Percentiles rank a stretch among this genome's conserved stretches.
These are phyloP conservation scores for Ryuthela nishihirai DNA, from an alignment of 2,888 invertebrate species.

Conservation along the genomic window DNA sequence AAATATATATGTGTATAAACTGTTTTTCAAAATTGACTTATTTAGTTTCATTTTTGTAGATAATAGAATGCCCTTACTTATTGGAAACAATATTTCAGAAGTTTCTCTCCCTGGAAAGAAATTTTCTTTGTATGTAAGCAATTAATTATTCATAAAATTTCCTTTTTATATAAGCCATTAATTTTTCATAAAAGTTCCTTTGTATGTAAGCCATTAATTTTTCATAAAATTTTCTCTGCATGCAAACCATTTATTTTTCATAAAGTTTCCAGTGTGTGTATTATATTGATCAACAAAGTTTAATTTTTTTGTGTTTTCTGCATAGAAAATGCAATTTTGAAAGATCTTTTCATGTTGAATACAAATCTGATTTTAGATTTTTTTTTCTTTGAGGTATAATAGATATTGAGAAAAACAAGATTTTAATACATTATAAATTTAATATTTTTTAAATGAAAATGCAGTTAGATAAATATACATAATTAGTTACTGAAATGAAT, in stretches of 20 bases:
- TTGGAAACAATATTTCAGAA: constrained; percentile 54
- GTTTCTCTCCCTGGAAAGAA: constrained; percentile 50
- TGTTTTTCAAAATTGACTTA: background rate
- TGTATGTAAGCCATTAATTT: background rate
- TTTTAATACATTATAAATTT: too few relatives aligned
- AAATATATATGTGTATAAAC: background rate
- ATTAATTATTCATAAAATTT: background rate
- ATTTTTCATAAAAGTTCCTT: background rate
- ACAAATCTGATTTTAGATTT: too few relatives aligned
- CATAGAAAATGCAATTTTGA: too few relatives aligned
- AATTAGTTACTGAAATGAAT: too few relatives aligned
- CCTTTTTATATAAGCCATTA: background rate
- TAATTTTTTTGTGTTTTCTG: too few relatives aligned
- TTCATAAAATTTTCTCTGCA: background rate
- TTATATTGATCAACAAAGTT: too few relatives aligned
- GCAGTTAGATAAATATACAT: too few relatives aligned
- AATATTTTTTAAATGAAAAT: too few relatives aligned
- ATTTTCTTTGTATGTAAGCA: constrained; percentile 43
- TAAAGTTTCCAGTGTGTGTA: background rate
- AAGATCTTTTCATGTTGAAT: too few relatives aligned
- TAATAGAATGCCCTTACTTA: constrained; percentile 63
- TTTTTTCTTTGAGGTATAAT: too few relatives aligned
- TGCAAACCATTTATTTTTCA: background rate
- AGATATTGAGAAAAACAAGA: too few relatives aligned
- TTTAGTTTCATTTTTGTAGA: constrained; percentile 40